Conservation (phyloP, 2,113 vertebrate genomes). For the Callipepla californica region DNA sequence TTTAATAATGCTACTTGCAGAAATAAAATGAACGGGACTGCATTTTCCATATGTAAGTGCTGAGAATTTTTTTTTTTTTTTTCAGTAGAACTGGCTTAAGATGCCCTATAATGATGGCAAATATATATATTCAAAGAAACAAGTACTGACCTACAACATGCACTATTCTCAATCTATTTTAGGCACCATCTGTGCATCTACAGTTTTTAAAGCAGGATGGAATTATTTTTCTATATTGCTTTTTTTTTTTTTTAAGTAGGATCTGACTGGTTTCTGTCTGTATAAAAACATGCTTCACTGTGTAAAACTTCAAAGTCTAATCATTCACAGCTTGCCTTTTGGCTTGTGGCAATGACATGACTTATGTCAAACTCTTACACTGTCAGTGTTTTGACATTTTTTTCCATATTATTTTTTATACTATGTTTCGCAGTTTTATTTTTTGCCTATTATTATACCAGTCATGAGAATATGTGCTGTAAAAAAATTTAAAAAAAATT, state of each 20-base stretch:
- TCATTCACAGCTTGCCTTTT: constrained; percentile 60
- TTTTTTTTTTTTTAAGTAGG: not conserved
- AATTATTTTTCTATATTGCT: constrained; percentile 12
- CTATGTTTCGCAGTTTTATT: not conserved
- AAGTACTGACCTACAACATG: constrained; percentile 34
- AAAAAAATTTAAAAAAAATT: not conserved
- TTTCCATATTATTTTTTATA: not conserved
- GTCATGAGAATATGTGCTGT: constrained; percentile 8
- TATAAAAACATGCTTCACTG: constrained; percentile 53
- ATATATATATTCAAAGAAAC: constrained; percentile 41
- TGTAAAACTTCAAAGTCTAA: constrained; percentile 69
- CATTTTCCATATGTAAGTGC: constrained; percentile 46
- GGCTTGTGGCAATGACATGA: constrained; percentile 75
- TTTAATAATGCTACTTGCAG: constrained; percentile 43
- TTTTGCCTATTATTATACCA: constrained; percentile 37
- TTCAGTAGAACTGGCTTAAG: constrained; percentile 3
- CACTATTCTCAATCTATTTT: constrained; percentile 45
- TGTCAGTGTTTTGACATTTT: not conserved
- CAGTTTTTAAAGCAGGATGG: constrained; percentile 30
- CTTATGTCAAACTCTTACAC: constrained; percentile 39
- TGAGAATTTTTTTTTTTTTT: constrained; percentile 15
- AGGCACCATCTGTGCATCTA: constrained; percentile 19
- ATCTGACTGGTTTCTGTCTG: constrained; percentile 4
- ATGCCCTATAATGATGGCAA: not conserved
- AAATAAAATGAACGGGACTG: constrained; percentile 38